Conservation (phyloP, 1,140 invertebrate species). For the Cephus cinctus region DNA sequence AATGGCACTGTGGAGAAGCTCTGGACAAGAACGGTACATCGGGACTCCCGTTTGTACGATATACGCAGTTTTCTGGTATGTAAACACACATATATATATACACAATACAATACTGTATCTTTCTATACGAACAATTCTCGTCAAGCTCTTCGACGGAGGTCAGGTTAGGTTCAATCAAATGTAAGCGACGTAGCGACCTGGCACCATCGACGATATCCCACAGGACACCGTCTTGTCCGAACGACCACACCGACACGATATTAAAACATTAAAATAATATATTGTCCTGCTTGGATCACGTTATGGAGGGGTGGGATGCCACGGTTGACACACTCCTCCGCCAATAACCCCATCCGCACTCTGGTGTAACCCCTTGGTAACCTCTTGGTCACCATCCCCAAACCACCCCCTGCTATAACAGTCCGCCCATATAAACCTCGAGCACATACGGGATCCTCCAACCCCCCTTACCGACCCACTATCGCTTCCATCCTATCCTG, state of each 20-base stretch:
- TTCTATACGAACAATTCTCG: too few relatives aligned
- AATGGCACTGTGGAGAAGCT: too few relatives aligned
- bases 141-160: too few relatives aligned
- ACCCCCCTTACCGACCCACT: slow-evolving; percentile 17
- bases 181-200: too few relatives aligned
- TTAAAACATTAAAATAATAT: slow-evolving; percentile 58
- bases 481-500: slow-evolving; percentile 13
- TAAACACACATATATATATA: too few relatives aligned
- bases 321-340: slow-evolving; percentile 38
- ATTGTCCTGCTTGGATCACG: slow-evolving; percentile 38
- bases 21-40: too few relatives aligned
- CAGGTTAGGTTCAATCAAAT: too few relatives aligned
- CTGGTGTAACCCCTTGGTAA: slow-evolving; percentile 9
- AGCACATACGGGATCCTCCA: too few relatives aligned
- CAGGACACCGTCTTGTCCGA: slow-evolving; percentile 49
- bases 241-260: slow-evolving; percentile 53
- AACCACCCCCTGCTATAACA: slow-evolving; percentile 19
- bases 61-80: too few relatives aligned
- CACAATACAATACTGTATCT: too few relatives aligned
- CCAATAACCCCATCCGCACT: slow-evolving; percentile 31
- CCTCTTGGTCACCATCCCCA: slow-evolving; percentile 13
- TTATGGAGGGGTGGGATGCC: slow-evolving; percentile 26
- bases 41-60: too few relatives aligned
- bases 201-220: slow-evolving; percentile 34
- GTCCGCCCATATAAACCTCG: too few relatives aligned